Base-by-base conservation (phyloP, 2,113 vertebrate species). In the Cyanoderma ruficeps region DNA sequence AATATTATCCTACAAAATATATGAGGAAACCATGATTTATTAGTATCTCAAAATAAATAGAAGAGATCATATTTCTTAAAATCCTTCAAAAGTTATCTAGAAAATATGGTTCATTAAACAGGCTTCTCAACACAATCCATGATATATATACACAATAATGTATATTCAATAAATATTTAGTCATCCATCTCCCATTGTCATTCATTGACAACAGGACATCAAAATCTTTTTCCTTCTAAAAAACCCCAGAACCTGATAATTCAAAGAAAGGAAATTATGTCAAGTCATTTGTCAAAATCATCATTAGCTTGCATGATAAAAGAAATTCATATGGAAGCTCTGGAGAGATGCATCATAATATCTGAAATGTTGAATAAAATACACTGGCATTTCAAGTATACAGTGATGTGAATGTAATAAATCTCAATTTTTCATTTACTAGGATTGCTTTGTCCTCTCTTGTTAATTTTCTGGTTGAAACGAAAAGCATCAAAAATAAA, bases 211-310 rank as follows among this genome's bases (percentile, higher is more conserved):
- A 52, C 4, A 60, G 47, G 25, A 47, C 0, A 1, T 71, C 53
- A 79, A 82, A 64, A 21, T 55, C 6, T 57, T 80, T 90, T 80
- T 50, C 21, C 15, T 89, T 46, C 67, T 55, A 64, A 65, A 55
- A 90, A 79, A 79, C 27, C 8, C 10, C 28, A 89, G 60, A 80
- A 74, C 15, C 8, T 2, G 2, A 31, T 42, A 70, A 16, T 75
- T 89, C 49, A 61, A 89, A 89, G 69, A 27, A 65, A 71, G n/a
- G 24, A 83, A 92, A 78, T 78, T 42, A 52, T 68, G 6, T 91
- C 59, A 87, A 89, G 67, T 55, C 8, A 71, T 94, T 93, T 90
- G 39, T 92, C 80, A 94, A 88, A 92, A 83, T 68, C 16, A 50
- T 86, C 42, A 74, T 97, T 78, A 89, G 5, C 16, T 81, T 90